Evolutionary conservation across 2,888 invertebrate species (phyloP).

Genomic region (Macrophya annulata): DNA sequence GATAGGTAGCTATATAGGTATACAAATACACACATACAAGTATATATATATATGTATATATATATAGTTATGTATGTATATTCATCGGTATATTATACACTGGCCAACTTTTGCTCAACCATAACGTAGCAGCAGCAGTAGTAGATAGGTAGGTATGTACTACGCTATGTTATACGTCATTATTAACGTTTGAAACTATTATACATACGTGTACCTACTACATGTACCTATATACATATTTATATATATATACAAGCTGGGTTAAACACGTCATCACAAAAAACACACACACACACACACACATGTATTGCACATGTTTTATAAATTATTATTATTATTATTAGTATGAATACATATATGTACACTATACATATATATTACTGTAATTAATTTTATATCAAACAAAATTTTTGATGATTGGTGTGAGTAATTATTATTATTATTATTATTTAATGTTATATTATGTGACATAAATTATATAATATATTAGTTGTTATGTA

Average conservation of each 20-base stretch:
- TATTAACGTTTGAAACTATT: neutral
- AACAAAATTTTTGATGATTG: too few species aligned
- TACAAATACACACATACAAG: too few species aligned
- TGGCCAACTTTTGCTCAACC: constrained; percentile 5
- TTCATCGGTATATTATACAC: neutral
- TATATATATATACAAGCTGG: neutral
- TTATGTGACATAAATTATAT: too few species aligned
- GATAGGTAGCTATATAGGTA: neutral
- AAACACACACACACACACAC: neutral
- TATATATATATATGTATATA: too few species aligned
- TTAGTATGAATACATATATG: too few species aligned
- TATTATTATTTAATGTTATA: too few species aligned
- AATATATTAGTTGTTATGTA: too few species aligned
- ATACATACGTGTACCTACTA: neutral
- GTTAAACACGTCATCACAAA: neutral
- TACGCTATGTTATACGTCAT: neutral
- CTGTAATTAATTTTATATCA: too few species aligned
- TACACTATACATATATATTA: too few species aligned
- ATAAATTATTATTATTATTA: neutral
- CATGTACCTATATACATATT: neutral
- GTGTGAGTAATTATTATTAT: too few species aligned
- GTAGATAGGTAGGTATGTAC: neutral
- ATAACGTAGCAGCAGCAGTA: neutral
- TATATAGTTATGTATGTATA: neutral
- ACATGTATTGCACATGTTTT: neutral